Evolutionary conservation across 2,888 invertebrate genomes (phyloP), one percentile per base, ranked within the genome.

Genomic region (Trachelus iudaicus): DNA sequence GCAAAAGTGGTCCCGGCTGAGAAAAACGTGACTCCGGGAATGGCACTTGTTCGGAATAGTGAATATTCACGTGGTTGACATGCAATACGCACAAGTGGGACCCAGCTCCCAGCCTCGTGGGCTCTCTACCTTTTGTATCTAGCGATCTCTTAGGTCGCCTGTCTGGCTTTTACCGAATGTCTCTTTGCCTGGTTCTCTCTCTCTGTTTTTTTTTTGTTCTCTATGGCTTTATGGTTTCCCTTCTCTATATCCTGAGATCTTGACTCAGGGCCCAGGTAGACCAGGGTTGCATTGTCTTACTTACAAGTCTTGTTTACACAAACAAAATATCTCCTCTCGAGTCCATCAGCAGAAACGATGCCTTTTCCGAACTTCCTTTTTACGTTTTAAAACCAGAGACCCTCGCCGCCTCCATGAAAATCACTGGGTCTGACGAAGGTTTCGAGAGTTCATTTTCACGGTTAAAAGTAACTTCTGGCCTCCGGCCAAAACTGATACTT

Each of bases 191-290:
- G 68, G 33, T n/a, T 13, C 15, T 56, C 34, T 30, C 31, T 23
- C n/a, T n/a, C n/a, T n/a, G n/a, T n/a, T n/a, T n/a, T n/a, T n/a
- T 69, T 69, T 73, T 37, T 69, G 4, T 31, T 69, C 15, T n/a
- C 9, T 40, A 69, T 56, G 34, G 37, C 75, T 76, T 75, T 75
- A 34, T 6, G 77, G 76, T 73, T 75, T 77, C 76, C 75, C 79
- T 80, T 79, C 80, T 76, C 77, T 56, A 2, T 56, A 56, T 23
- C 56, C 56, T 9, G 56, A 56, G 56, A 56, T 56, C 56, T 56
- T 56, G 56, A 56, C 56, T 56, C 9, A 56, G 56, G 56, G 23
- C 23, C 56, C 56, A 56, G 56, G 56, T 56, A 56, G 56, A 56
- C 23, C 23, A 15, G 56, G 23, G 56, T 56, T 56, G 56, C 23